Conservation (phyloP, 2,888 invertebrate genomes). For the Neuroscelio doddi region DNA sequence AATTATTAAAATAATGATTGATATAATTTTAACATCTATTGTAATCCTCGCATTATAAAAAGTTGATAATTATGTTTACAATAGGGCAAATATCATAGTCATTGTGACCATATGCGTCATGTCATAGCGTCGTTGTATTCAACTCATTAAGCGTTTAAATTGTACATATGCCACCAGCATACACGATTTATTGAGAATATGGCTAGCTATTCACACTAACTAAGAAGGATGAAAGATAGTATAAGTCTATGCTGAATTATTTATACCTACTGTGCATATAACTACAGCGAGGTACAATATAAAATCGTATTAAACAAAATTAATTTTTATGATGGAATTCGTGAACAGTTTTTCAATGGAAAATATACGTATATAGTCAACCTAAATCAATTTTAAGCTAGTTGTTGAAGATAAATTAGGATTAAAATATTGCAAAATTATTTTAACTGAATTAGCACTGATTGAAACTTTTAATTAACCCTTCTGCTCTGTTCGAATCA, state of each 20-base stretch:
- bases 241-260: slow-evolving; percentile 2
- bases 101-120: neutral
- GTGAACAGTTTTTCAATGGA: neutral
- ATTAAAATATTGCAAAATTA: too few species aligned
- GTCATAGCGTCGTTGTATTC: slow-evolving; percentile 5
- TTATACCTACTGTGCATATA: slow-evolving; percentile 13
- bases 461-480: too few species aligned
- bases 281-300: slow-evolving; percentile 1
- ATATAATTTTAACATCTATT: too few species aligned
- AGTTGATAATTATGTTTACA: too few species aligned
- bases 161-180: slow-evolving; percentile 7
- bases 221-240: slow-evolving; percentile 4
- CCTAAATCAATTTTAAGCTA: neutral
- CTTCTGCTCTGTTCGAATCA: too few species aligned
- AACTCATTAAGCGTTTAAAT: slow-evolving; percentile 14
- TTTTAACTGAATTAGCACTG: too few species aligned
- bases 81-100: too few species aligned
- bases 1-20: too few species aligned
- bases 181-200: slow-evolving; percentile 11
- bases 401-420: too few species aligned
- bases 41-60: too few species aligned
- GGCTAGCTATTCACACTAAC: slow-evolving; percentile 7
- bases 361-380: neutral
- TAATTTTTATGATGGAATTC: slow-evolving; percentile 1
- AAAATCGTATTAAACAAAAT: neutral